Conservation (phyloP, 2,113 vertebrate genomes). For the Marcusenius ussheri region DNA sequence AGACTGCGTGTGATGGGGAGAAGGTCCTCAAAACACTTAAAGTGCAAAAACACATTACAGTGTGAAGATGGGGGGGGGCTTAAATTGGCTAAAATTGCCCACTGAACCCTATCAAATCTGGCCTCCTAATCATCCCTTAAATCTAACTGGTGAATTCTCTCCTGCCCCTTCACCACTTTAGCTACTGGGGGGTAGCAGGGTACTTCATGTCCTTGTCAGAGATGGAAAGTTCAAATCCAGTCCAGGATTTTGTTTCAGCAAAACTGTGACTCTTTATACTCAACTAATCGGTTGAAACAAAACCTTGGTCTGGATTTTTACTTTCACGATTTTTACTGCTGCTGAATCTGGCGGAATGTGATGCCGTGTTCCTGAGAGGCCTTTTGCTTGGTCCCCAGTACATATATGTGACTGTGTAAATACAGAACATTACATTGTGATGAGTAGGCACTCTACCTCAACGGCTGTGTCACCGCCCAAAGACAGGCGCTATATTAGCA, state of each 20-base stretch:
- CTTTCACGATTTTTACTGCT: not conserved
- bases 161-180: too few relatives aligned
- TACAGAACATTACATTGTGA: not conserved
- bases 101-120: too few relatives aligned
- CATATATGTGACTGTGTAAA: not conserved
- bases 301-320: not conserved
- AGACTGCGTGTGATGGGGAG: not conserved
- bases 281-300: not conserved
- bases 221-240: not conserved
- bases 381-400: not conserved
- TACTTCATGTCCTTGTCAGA: not conserved
- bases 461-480: not conserved
- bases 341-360: not conserved
- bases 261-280: not conserved
- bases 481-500: not conserved
- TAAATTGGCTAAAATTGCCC: too few relatives aligned
- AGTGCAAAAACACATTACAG: too few relatives aligned
- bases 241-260: not conserved
- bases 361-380: not conserved
- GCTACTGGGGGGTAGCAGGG: not conserved
- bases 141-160: too few relatives aligned
- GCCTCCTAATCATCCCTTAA: too few relatives aligned
- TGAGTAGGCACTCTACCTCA: not conserved
- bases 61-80: too few relatives aligned
- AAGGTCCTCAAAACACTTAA: too few relatives aligned